phyloP scores from a whole-genome alignment of 2,888 invertebrate species.

The Lepidocyrtoides sp. region DNA sequence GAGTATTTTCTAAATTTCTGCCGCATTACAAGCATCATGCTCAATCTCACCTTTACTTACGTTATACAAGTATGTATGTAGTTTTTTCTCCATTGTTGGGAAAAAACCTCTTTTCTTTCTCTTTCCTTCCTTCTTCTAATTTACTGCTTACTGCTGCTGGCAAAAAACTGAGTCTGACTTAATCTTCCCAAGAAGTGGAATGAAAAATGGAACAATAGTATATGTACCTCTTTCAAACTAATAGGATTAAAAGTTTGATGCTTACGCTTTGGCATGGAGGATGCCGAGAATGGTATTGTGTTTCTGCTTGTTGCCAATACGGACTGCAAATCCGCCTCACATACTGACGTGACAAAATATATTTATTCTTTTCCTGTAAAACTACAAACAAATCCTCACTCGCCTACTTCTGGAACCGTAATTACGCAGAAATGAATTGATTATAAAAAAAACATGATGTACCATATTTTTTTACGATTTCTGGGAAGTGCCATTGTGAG shows the following conservation, averaged over 20 bases:
- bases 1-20: neutral
- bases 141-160: neutral
- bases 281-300: neutral
- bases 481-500: too few relatives aligned
- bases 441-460: too few relatives aligned
- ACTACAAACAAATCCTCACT: neutral
- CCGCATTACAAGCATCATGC: neutral
- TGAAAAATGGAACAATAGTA: too few relatives aligned
- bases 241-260: slow-evolving; percentile 26
- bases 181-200: neutral
- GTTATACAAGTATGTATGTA: neutral
- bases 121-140: neutral
- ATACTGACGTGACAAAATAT: too few relatives aligned
- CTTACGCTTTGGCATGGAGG: neutral
- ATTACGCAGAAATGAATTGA: too few relatives aligned
- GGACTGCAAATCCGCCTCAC: neutral
- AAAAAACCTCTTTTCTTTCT: slow-evolving; percentile 6
- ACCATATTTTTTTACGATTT: too few relatives aligned
- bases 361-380: neutral
- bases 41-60: neutral
- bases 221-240: neutral
- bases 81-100: neutral
- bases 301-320: neutral
- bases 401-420: too few relatives aligned
- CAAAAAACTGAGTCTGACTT: neutral